phyloP scores from a whole-genome alignment of 1,140 invertebrate genomes.

The Drosophila serrata region DNA sequence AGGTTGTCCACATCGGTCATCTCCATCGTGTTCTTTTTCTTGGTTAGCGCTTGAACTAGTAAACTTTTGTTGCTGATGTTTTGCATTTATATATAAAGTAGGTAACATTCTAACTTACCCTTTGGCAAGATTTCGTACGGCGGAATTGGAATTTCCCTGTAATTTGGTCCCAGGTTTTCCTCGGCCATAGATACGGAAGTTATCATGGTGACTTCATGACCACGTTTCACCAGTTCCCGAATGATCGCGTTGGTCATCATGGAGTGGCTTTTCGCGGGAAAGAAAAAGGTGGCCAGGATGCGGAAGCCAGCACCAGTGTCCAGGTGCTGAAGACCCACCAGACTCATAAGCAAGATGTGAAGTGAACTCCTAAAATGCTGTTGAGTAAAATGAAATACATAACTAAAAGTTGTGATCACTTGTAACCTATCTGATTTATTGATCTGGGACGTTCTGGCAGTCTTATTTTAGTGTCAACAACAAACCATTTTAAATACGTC shows the following conservation, averaged over 20 bases:
- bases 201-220: slow-evolving; percentile 76
- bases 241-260: slow-evolving; percentile 74
- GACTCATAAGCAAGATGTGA: slow-evolving; percentile 27
- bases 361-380: slow-evolving; percentile 61
- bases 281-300: slow-evolving; percentile 71
- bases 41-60: slow-evolving; percentile 35
- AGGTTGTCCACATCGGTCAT: slow-evolving; percentile 50
- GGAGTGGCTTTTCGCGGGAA: slow-evolving; percentile 78
- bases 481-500: slow-evolving; percentile 31
- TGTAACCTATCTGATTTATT: background rate
- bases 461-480: no score
- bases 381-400: slow-evolving; percentile 20
- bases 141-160: slow-evolving; percentile 63
- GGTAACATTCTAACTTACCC: slow-evolving; percentile 27
- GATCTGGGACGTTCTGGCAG: background rate
- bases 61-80: background rate
- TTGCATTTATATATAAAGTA: background rate
- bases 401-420: background rate
- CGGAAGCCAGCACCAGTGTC: slow-evolving; percentile 28
- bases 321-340: slow-evolving; percentile 56
- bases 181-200: slow-evolving; percentile 62
- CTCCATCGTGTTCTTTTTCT: slow-evolving; percentile 35
- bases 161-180: slow-evolving; percentile 71
- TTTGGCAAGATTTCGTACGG: slow-evolving; percentile 61
- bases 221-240: slow-evolving; percentile 62